Percentiles rank a stretch among this genome's conserved stretches.
Conservation (phyloP, 1,140 invertebrate species). For the Drosophila parvula region DNA sequence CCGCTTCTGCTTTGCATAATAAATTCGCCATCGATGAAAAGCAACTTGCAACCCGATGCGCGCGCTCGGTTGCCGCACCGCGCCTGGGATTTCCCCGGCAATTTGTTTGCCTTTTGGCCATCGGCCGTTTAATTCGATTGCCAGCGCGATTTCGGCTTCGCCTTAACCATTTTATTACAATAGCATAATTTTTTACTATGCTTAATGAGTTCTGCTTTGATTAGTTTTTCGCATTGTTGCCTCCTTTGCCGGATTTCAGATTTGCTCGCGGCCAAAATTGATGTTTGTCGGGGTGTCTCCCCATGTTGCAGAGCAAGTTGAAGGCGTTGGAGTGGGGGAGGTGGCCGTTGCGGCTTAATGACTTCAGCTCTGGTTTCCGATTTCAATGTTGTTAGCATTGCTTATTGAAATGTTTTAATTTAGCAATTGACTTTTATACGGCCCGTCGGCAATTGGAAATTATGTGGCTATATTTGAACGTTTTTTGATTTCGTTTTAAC, state of each 20-base stretch:
- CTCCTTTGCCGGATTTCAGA: conserved; percentile 16
- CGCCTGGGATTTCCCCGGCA: conserved; percentile 71
- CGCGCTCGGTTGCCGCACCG: too few relatives aligned
- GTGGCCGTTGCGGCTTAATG: conserved; percentile 15
- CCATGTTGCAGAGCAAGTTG: conserved; percentile 5
- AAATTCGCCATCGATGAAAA: conserved; percentile 83
- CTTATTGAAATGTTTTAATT: conserved; percentile 75
- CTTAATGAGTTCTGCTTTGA: conserved; percentile 82
- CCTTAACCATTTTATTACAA: conserved; percentile 80
- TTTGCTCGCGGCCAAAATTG: conserved; percentile 53
- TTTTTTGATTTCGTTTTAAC: conserved; percentile 24
- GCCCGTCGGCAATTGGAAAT: conserved; percentile 11
- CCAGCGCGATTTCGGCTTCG: conserved; percentile 71
- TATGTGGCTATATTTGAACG: conserved; percentile 13
- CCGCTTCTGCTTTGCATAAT: conserved; percentile 83
- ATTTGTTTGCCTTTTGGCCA: conserved; percentile 78
- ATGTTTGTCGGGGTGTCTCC: conserved; percentile 72
- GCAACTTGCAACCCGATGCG: conserved; percentile 69
- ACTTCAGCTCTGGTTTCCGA: conserved; percentile 22
- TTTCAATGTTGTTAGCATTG: conserved; percentile 60
- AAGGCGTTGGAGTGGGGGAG: not conserved
- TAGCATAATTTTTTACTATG: conserved; percentile 82
- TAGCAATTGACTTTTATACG: conserved; percentile 57
- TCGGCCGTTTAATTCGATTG: conserved; percentile 81
- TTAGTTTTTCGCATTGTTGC: conserved; percentile 74